Evolutionary conservation across 2,113 vertebrate species (phyloP).

Genomic region (Toxotes jaculatrix): DNA sequence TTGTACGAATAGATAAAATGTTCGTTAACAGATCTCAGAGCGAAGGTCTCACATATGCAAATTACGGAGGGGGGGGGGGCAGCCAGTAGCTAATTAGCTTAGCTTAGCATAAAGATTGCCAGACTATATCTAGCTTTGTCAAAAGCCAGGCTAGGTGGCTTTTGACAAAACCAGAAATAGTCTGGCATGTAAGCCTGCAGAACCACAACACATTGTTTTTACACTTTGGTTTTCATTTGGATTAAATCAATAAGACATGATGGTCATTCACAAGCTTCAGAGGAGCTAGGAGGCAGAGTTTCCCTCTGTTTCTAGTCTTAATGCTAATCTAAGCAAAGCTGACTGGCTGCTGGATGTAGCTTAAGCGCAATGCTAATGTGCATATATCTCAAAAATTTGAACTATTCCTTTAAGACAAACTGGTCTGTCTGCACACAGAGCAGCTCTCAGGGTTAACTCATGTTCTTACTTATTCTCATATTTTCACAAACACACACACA

Average conservation of each 20-base stretch:
- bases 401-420: not conserved
- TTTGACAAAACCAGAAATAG: not conserved
- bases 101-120: not conserved
- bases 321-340: slow-evolving; percentile 3
- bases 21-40: not conserved
- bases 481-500: slow-evolving; percentile 29
- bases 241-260: not conserved
- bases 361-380: not conserved
- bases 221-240: not conserved
- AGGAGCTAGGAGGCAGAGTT: not conserved
- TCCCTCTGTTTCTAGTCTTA: not conserved
- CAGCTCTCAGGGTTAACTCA: not conserved
- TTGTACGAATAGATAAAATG: slow-evolving; percentile 5
- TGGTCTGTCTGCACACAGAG: not conserved
- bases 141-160: too few species aligned
- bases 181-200: not conserved
- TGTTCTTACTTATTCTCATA: slow-evolving; percentile 1
- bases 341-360: not conserved
- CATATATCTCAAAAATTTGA: not conserved
- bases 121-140: too few species aligned
- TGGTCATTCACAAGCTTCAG: not conserved
- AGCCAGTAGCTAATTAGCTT: not conserved
- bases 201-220: not conserved
- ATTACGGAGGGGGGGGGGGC: not conserved
- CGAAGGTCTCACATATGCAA: not conserved